A percentile compares a stretch with the other conserved stretches of the same genome.
phyloP scores from a whole-genome alignment of 2,797 vertebrate genomes.

The Iguana delicatissima region DNA sequence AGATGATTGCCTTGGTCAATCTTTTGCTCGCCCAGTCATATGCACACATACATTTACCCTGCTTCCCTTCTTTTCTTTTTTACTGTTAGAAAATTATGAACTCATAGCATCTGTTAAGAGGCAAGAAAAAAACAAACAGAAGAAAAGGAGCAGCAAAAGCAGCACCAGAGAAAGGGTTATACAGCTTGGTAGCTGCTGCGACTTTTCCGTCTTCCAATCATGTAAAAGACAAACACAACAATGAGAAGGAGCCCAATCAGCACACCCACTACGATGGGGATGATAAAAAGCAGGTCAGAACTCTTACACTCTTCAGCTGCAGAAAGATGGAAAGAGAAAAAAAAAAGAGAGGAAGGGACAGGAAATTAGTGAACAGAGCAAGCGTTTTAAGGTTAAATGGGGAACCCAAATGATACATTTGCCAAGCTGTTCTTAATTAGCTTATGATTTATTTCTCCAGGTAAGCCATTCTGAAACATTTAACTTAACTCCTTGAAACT shows the following conservation, averaged over 20 bases:
- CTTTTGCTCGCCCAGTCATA: conserved; percentile 46
- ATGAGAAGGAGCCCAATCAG: conserved; percentile 95
- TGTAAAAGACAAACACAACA: conserved; percentile 95
- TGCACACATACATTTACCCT: conserved; percentile 39
- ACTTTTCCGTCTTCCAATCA: conserved; percentile 97
- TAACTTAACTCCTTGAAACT: not conserved
- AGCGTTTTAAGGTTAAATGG: conserved; percentile 17
- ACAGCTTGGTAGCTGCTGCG: conserved; percentile 96
- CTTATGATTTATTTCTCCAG: not conserved
- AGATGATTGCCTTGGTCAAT: not conserved
- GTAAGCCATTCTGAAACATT: not conserved
- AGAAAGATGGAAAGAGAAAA: conserved; percentile 78
- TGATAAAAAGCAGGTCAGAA: conserved; percentile 98
- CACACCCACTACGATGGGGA: conserved; percentile 94
- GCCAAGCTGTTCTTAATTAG: not conserved
- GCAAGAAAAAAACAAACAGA: not conserved
- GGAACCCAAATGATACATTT: conserved; percentile 31
- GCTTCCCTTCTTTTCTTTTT: not conserved
- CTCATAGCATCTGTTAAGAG: conserved; percentile 46
- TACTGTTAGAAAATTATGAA: conserved; percentile 54
- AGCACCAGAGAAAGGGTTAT: conserved; percentile 76
- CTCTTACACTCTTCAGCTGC: conserved; percentile 98
- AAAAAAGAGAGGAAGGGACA: conserved; percentile 61
- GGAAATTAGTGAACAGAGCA: conserved; percentile 74
- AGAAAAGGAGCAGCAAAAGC: conserved; percentile 42